Percentiles rank a stretch among this genome's conserved stretches.
These are phyloP conservation scores for Rhombomys opimus DNA, from an alignment of 2,113 vertebrate species.

Conservation along the genomic window DNA sequence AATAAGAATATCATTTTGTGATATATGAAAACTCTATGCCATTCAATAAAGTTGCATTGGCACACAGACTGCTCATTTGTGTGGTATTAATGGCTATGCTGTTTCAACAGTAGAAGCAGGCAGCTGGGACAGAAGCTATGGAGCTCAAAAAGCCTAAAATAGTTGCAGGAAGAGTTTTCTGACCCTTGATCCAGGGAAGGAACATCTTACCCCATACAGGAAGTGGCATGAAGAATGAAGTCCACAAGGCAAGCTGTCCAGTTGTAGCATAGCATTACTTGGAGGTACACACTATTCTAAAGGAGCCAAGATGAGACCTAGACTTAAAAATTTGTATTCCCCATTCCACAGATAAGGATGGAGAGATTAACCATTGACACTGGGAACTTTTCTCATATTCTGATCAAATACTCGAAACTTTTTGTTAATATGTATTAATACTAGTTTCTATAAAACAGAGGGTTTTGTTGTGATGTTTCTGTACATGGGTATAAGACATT, in stretches of 20 bases:
- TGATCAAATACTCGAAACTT: not conserved
- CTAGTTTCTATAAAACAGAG: not conserved
- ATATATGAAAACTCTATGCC: not conserved
- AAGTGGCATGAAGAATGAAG: not conserved
- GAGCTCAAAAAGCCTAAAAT: not conserved
- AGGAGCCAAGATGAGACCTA: not conserved
- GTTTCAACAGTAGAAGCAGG: not conserved
- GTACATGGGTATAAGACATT: not conserved
- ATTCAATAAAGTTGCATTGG: not conserved
- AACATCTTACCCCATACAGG: not conserved
- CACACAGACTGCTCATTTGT: not conserved
- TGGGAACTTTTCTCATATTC: not conserved
- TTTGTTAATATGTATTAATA: not conserved
- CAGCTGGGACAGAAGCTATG: not conserved
- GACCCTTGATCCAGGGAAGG: not conserved
- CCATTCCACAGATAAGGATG: not conserved
- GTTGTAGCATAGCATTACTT: not conserved
- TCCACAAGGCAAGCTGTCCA: not conserved
- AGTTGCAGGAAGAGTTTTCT: not conserved
- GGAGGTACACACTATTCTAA: not conserved
- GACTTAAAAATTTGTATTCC: not conserved
- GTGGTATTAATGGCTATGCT: not conserved
- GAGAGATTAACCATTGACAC: not conserved
- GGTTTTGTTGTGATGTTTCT: not conserved
- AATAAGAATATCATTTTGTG: not conserved